Evolutionary conservation across 2,888 invertebrate species (phyloP).

Genomic region (Molanna angustata): DNA sequence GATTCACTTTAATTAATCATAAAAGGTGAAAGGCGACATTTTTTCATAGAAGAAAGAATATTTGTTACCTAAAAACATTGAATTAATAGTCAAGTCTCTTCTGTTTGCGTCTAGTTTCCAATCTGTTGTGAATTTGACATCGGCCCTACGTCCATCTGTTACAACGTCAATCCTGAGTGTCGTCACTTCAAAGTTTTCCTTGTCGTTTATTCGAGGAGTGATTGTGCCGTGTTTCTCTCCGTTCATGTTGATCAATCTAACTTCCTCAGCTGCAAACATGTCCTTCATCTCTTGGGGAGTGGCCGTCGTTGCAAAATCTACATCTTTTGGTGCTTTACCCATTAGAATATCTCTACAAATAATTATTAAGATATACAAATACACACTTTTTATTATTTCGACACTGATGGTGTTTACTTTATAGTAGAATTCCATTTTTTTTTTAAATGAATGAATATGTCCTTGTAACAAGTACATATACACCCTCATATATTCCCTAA

Average conservation of each 20-base stretch:
- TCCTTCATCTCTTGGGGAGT: constrained; percentile 95
- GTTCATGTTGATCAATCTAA: constrained; percentile 89
- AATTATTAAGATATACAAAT: no score
- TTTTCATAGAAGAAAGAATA: no score
- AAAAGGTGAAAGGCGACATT: no score
- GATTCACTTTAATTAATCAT: no score
- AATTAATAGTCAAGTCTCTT: constrained; percentile 96
- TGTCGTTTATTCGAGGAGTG: constrained; percentile 91
- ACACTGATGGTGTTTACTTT: no score
- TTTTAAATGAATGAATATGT: no score
- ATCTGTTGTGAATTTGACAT: constrained; percentile 90
- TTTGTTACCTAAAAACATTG: constrained; percentile 85
- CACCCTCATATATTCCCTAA: no score
- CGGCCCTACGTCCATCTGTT: constrained; percentile 94
- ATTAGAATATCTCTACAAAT: constrained; percentile 70
- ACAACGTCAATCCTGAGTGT: constrained; percentile 88
- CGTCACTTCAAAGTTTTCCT: constrained; percentile 92
- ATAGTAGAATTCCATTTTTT: no score
- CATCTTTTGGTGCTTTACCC: constrained; percentile 77
- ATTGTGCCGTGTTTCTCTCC: constrained; percentile 96
- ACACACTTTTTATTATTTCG: no score
- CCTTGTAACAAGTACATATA: no score
- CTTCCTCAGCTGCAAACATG: constrained; percentile 79
- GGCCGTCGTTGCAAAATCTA: constrained; percentile 97
- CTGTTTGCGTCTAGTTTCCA: constrained; percentile 93